Evolutionary conservation across 2,113 vertebrate species (phyloP).

Genomic region (Pyxicephalus adspersus): DNA sequence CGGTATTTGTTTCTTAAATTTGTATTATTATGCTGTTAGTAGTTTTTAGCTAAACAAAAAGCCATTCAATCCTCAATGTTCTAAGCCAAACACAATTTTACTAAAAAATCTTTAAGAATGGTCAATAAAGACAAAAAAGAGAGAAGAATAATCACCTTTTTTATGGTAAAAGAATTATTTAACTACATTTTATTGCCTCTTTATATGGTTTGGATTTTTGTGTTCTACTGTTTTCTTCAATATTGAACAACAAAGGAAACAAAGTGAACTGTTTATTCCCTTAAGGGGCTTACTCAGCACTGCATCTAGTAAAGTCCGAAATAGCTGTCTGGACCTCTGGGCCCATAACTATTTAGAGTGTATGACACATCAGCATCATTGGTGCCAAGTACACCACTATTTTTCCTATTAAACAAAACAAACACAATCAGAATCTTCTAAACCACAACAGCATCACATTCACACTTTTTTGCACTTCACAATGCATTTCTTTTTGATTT

Average conservation of each 20-base stretch:
- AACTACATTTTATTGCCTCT: slow-evolving; percentile 43
- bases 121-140: slow-evolving; percentile 45
- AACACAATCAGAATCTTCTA: background rate
- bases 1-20: background rate
- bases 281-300: slow-evolving; percentile 46
- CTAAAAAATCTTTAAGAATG: slow-evolving; percentile 15
- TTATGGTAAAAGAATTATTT: background rate
- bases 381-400: slow-evolving; percentile 30
- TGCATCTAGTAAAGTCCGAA: slow-evolving; percentile 29
- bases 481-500: slow-evolving; percentile 28
- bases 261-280: slow-evolving; percentile 48
- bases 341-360: slow-evolving; percentile 37
- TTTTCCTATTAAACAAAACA: slow-evolving; percentile 35
- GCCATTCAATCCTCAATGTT: background rate
- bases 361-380: slow-evolving; percentile 46
- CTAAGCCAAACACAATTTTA: background rate
- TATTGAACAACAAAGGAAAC: slow-evolving; percentile 47
- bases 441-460: background rate
- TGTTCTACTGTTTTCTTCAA: slow-evolving; percentile 43
- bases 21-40: background rate
- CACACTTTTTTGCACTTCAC: background rate
- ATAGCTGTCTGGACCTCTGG: slow-evolving; percentile 37
- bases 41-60: slow-evolving; percentile 13
- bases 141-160: slow-evolving; percentile 16
- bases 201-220: slow-evolving; percentile 42